These are phyloP conservation scores for Zaprionus obscuricornis DNA, from an alignment of 2,888 invertebrate genomes.

Conservation along the genomic window DNA sequence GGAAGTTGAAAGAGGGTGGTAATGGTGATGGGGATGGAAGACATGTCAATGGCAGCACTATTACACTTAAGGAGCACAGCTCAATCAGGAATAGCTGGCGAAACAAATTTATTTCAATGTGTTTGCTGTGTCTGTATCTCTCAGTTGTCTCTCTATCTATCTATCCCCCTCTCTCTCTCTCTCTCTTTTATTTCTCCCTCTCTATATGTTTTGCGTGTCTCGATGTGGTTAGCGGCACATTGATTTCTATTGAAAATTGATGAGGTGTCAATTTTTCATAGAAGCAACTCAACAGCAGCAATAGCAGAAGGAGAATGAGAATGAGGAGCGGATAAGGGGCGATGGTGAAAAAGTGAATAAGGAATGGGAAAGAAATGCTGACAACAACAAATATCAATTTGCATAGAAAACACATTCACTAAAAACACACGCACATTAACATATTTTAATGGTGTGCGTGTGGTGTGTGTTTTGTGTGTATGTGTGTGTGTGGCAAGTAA, in stretches of 20 bases:
- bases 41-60: neutral
- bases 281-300: slow-evolving; percentile 33
- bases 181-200: too few species aligned
- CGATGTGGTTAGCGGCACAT: slow-evolving; percentile 27
- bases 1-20: too few species aligned
- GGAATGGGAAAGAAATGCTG: slow-evolving; percentile 5
- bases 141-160: too few species aligned
- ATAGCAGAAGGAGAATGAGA: slow-evolving; percentile 8
- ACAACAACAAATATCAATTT: slow-evolving; percentile 52
- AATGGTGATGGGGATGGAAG: too few species aligned
- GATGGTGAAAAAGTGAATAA: neutral
- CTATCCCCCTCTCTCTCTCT: too few species aligned
- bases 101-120: too few species aligned
- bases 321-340: neutral
- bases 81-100: too few species aligned
- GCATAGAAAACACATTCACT: slow-evolving; percentile 70
- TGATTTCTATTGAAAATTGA: slow-evolving; percentile 71
- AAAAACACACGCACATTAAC: slow-evolving; percentile 50
- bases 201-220: neutral
- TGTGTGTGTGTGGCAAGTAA: slow-evolving; percentile 35
- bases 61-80: neutral
- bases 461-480: slow-evolving; percentile 2
- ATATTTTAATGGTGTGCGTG: slow-evolving; percentile 54
- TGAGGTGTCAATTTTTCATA: slow-evolving; percentile 76
- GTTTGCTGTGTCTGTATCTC: too few species aligned